Evolutionary conservation across 92 coral and sea anemone species (phyloP), one percentile per base, ranked within the genome.

Genomic region (Pocillopora meandrina): DNA sequence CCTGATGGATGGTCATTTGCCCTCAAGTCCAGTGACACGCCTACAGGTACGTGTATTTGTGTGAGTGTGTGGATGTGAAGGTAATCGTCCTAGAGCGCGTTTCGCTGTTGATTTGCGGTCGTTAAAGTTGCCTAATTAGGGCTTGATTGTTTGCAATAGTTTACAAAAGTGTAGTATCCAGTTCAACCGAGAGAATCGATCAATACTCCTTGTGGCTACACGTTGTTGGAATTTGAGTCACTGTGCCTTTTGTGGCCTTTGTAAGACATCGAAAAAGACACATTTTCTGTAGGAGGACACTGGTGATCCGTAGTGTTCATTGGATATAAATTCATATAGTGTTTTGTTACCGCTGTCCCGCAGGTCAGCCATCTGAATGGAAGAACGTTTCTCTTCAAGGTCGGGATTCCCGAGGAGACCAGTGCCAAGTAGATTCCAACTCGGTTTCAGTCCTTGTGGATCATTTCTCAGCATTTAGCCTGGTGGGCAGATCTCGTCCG

Each of bases 1-100:
- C 99, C 99, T n/a, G 99, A 95, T 58, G 99, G 99, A 14, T 97
- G 99, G 99, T 97, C 99, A 10, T 97, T 97, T 82, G 95, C 99
- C 10, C 93, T 97, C 56, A 97, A 96, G 89, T 94, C 98, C 23
- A 96, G 98, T 80, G 98, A 97, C 65, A 95, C 98, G 9, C 95
- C 99, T 2, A 82, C 98, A 74, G 98, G 98, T 95, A 72, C 61
- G 85, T 19, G 17, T 10, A 11, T 33, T 8, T 12, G 52, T 42
- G 52, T 7, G 8, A 42, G 52, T 42, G 52, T 42, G 52, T 42
- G 52, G 4, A 42, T 3, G 52, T 42, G 52, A 2, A 42, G 52
- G 52, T 42, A 42, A 7, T 42, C 52, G 52, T 42, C 52, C 4
- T 42, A 7, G 52, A 3, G 8, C 52, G 52, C 52, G 52, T 42